phyloP scores from a whole-genome alignment of 2,888 invertebrate species.

The Nyleta sp. region DNA sequence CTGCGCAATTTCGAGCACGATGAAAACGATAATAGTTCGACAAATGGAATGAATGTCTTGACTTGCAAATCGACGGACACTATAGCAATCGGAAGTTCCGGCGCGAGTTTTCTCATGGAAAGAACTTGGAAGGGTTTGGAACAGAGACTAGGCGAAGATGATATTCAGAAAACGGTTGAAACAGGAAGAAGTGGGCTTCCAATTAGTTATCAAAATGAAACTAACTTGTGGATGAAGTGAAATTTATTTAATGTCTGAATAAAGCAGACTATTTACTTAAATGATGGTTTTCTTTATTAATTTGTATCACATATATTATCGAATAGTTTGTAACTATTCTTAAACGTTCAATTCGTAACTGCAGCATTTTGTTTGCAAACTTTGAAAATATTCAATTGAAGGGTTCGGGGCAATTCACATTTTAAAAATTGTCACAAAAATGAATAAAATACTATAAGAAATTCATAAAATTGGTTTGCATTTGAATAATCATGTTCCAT shows the following conservation, averaged over 20 bases:
- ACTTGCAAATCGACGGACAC: slow-evolving; percentile 73
- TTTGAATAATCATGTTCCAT: too few relatives aligned
- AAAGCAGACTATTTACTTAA: slow-evolving; percentile 34
- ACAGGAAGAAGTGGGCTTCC: slow-evolving; percentile 92
- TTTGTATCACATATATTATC: not conserved
- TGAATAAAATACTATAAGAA: too few relatives aligned
- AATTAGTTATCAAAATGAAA: slow-evolving; percentile 86
- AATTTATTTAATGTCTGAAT: slow-evolving; percentile 29
- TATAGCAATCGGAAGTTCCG: slow-evolving; percentile 84
- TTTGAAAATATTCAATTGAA: too few relatives aligned
- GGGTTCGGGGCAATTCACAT: too few relatives aligned
- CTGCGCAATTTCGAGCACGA: slow-evolving; percentile 83
- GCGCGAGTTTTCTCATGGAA: slow-evolving; percentile 86
- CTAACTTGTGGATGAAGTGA: slow-evolving; percentile 46
- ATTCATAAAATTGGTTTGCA: too few relatives aligned
- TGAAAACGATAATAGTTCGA: slow-evolving; percentile 73
- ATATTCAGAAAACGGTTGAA: slow-evolving; percentile 85
- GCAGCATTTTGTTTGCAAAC: too few relatives aligned
- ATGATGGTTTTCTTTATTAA: not conserved
- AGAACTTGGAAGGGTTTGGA: slow-evolving; percentile 95
- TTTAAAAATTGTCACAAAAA: too few relatives aligned
- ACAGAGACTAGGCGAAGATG: slow-evolving; percentile 89
- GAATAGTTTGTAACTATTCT: too few relatives aligned
- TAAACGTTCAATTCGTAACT: too few relatives aligned
- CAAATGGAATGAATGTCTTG: slow-evolving; percentile 77